Evolutionary conservation across 2,113 vertebrate genomes (phyloP), one percentile per base, ranked within the genome.

Genomic region (Urocitellus parryii): DNA sequence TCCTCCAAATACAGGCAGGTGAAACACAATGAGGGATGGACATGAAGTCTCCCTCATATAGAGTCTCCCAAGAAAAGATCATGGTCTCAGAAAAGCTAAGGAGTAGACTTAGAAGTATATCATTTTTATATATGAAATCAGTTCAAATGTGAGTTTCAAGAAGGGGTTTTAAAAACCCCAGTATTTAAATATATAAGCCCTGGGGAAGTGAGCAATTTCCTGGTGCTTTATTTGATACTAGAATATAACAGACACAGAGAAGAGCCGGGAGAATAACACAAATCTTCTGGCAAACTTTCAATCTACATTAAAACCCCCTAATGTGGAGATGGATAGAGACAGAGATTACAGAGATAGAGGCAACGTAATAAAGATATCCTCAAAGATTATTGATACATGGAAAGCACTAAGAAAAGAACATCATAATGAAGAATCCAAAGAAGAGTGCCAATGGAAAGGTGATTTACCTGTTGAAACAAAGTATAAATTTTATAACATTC

Each of bases 391-490:
- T 51, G 25, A 48, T 27, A 90, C 0, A 72, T 73, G 7, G 3
- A 90, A 32, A 90, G 34, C 9, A 90, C 48, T 77, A 90, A 70
- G 48, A 90, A 42, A 90, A 63, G 48, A 90, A 42, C 37, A 85
- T 76, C 8, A 77, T 48, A 85, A 10, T 29, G 29, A 77, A 95
- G 51, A 97, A 87, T 82, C 25, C 78, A 51, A 65, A 92, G 56
- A 58, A 58, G 17, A 79, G 18, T 8, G 45, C 48, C 42, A 90
- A 14, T 68, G 25, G 90, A 27, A 81, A 78, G 24, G 27, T 58
- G 9, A 90, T 42, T 82, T 82, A 51, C 34, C 78, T 32, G 20
- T 74, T 83, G 14, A 96, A 79, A 91, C 39, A 79, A 87, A 95
- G 32, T 45, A 34, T 7, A 83, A 51, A 63, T 94, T 88, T 78